Evolutionary conservation across 2,113 vertebrate genomes (phyloP), one percentile per base, ranked within the genome.

Genomic region (Nicator chloris): DNA sequence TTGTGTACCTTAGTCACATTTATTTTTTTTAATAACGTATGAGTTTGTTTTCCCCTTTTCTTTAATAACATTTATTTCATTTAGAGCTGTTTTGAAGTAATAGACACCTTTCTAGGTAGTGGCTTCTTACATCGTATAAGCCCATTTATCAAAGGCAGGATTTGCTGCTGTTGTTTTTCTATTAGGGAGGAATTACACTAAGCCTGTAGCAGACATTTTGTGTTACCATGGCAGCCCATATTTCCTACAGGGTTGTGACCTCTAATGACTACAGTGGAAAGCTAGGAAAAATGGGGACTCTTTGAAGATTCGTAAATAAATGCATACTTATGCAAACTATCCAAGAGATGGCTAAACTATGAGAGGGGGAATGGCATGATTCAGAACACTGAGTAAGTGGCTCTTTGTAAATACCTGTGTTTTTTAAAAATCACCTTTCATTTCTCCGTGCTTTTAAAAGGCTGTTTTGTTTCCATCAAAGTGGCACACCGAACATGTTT

Each of bases 121-220:
- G 56, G 97, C 98, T 98, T 97, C 93, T 97, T 98, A 98, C 97
- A 98, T 98, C 95, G 93, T 98, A 98, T 99, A 98, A 99, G 97
- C 98, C 97, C 98, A 97, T 98, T 99, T 98, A 98, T 99, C 99
- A 99, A 99, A 98, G 98, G 98, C 96, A 96, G 98, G 98, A 99
- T 99, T 99, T 99, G 98, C 97, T 98, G 98, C 98, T 99, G 98
- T 99, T 99, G 99, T 99, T 99, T 99, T 99, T 99, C 98, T 99
- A 98, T 99, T 99, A 99, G 98, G 97, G 97, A 98, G 98, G 98
- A 99, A 99, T 99, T 99, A 99, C 98, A 98, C 98, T 99, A 99
- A 99, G 98, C 98, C 98, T 98, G 98, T 97, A 98, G 98, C 98
- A 98, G 99, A 99, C 98, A 99, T 99, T 98, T 99, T 99, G 98